Conservation (phyloP, 2,113 vertebrate genomes). For the Syngnathus scovelli region DNA sequence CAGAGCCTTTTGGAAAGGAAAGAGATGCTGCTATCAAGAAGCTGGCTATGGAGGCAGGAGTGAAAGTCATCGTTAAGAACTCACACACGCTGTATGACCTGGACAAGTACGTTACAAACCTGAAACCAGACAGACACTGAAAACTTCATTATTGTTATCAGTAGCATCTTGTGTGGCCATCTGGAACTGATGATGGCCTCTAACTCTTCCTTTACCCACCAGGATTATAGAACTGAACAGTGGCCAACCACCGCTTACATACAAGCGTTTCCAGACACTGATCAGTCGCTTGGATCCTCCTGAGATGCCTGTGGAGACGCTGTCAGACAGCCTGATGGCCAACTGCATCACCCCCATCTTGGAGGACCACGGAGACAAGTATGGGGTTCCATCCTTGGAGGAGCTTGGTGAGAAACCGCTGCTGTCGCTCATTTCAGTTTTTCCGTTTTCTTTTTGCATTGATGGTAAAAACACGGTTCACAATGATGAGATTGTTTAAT, state of each 20-base stretch:
- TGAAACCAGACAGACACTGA: background rate
- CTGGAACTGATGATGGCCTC: background rate
- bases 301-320: constrained; percentile 66
- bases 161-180: background rate
- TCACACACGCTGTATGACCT: constrained; percentile 76
- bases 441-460: too few relatives aligned
- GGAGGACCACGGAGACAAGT: constrained; percentile 73
- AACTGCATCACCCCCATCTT: constrained; percentile 65
- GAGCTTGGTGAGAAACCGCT: constrained; percentile 64
- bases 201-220: background rate
- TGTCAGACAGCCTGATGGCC: constrained; percentile 65
- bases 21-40: constrained; percentile 75
- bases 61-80: constrained; percentile 73
- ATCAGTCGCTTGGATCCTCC: constrained; percentile 73
- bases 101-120: constrained; percentile 60
- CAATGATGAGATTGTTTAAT: too few relatives aligned
- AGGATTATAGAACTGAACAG: constrained; percentile 75
- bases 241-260: constrained; percentile 72
- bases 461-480: too few relatives aligned
- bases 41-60: constrained; percentile 72
- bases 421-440: background rate
- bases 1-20: constrained; percentile 74
- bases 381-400: constrained; percentile 73
- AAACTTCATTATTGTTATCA: background rate
- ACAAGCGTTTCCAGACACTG: constrained; percentile 76